These are phyloP conservation scores for Larimichthys polyactis DNA, from an alignment of 2,113 vertebrate species.

Conservation along the genomic window DNA sequence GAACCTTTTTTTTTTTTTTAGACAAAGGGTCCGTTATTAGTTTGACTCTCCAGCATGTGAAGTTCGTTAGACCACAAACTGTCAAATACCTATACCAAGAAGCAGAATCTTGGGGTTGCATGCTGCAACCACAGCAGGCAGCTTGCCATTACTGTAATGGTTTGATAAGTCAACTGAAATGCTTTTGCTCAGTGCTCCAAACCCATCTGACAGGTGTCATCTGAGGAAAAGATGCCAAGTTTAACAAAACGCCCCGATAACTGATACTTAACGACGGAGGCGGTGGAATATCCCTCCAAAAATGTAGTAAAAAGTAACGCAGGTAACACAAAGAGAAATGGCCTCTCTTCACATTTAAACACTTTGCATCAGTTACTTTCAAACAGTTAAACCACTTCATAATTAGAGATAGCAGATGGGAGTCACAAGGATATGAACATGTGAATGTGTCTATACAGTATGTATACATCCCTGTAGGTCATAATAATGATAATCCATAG, in stretches of 20 bases:
- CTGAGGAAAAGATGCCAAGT: slow-evolving; percentile 26
- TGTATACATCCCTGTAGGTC: slow-evolving; percentile 6
- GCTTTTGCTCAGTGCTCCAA: slow-evolving; percentile 33
- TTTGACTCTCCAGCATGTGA: slow-evolving; percentile 47
- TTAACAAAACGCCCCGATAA: slow-evolving; percentile 52
- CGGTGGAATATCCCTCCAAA: not conserved
- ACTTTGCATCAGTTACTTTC: not conserved
- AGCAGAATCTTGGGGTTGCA: slow-evolving; percentile 67
- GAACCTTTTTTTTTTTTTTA: not conserved
- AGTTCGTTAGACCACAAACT: slow-evolving; percentile 83
- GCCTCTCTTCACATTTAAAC: not conserved
- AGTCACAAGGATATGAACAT: slow-evolving; percentile 29
- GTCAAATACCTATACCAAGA: slow-evolving; percentile 73
- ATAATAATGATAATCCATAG: not conserved
- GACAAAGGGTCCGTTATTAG: slow-evolving; percentile 58
- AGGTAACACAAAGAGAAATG: not conserved
- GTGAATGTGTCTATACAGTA: slow-evolving; percentile 2
- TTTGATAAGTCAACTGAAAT: slow-evolving; percentile 83
- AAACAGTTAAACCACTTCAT: not conserved
- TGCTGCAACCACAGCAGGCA: slow-evolving; percentile 76
- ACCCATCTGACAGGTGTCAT: slow-evolving; percentile 71
- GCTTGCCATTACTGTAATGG: slow-evolving; percentile 73
- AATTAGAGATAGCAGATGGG: not conserved
- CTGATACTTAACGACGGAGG: not conserved
- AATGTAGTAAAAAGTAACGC: not conserved